Conservation (phyloP, 2,888 invertebrate genomes). For the Sepiola atlantica region DNA sequence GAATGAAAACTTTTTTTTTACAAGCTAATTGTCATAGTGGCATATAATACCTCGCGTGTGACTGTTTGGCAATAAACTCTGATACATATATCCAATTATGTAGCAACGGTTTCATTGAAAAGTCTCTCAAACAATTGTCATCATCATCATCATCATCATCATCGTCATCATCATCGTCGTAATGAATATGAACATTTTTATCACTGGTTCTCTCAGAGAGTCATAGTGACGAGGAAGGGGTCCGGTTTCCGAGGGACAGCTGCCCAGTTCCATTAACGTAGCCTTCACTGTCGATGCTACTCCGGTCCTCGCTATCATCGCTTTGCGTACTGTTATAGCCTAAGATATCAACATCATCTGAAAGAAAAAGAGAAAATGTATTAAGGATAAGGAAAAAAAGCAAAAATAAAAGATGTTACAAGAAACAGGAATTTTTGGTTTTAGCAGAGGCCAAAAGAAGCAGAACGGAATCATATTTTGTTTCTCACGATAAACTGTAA, state of each 20-base stretch:
- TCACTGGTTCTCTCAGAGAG: slow-evolving; percentile 42
- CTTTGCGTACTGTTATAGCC: slow-evolving; percentile 87
- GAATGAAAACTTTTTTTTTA: background rate
- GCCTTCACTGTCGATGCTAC: slow-evolving; percentile 83
- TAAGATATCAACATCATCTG: slow-evolving; percentile 90
- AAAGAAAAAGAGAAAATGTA: slow-evolving; percentile 65
- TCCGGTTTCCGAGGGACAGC: slow-evolving; percentile 24
- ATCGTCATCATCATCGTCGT: background rate
- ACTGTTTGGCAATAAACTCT: slow-evolving; percentile 45
- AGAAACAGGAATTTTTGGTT: too few relatives aligned
- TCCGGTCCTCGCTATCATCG: slow-evolving; percentile 84
- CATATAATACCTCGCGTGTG: slow-evolving; percentile 23
- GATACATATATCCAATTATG: slow-evolving; percentile 40
- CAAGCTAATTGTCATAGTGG: slow-evolving; percentile 32
- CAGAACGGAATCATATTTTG: too few relatives aligned
- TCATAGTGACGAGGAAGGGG: slow-evolving; percentile 41
- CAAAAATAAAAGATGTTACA: too few relatives aligned
- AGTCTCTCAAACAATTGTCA: background rate
- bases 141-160: background rate
- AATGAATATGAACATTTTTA: background rate
- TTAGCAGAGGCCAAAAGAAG: too few relatives aligned
- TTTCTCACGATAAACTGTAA: too few relatives aligned
- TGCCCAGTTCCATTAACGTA: slow-evolving; percentile 76
- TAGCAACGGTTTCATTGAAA: slow-evolving; percentile 24
- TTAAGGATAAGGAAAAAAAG: background rate